Evolutionary conservation across 2,113 vertebrate genomes (phyloP).

Genomic region (Orcinus orca): DNA sequence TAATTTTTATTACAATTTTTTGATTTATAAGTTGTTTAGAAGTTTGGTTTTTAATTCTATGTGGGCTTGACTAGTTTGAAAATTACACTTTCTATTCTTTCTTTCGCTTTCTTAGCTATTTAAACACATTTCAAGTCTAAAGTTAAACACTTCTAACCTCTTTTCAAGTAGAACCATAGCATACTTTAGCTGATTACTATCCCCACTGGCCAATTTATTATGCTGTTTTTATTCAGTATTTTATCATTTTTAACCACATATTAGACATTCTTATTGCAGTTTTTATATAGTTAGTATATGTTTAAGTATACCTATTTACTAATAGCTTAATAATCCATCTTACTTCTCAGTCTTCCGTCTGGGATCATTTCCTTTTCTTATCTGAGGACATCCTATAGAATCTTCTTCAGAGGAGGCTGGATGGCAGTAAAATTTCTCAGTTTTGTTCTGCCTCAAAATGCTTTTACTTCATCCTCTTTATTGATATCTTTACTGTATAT

Average conservation of each 20-base stretch:
- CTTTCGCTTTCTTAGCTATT: not conserved
- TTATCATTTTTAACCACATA: not conserved
- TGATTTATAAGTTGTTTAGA: not conserved
- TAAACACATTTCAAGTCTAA: not conserved
- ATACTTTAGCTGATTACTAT: not conserved
- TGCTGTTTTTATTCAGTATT: not conserved
- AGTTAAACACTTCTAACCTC: not conserved
- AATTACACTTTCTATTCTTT: not conserved
- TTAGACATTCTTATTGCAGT: not conserved
- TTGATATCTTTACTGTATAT: not conserved
- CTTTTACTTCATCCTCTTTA: not conserved
- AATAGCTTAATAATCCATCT: not conserved
- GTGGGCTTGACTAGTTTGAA: not conserved
- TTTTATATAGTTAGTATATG: not conserved
- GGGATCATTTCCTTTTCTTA: not conserved
- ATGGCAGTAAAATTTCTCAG: not conserved
- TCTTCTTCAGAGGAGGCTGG: slow-evolving; percentile 1
- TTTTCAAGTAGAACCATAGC: not conserved
- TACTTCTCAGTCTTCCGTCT: not conserved
- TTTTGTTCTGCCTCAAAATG: not conserved
- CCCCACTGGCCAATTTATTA: not conserved
- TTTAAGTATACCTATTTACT: not conserved
- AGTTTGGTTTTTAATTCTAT: not conserved
- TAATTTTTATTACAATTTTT: not conserved
- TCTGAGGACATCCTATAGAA: not conserved